phyloP scores from a whole-genome alignment of 2,113 vertebrate genomes.

The Pseudorectes ferrugineus region DNA sequence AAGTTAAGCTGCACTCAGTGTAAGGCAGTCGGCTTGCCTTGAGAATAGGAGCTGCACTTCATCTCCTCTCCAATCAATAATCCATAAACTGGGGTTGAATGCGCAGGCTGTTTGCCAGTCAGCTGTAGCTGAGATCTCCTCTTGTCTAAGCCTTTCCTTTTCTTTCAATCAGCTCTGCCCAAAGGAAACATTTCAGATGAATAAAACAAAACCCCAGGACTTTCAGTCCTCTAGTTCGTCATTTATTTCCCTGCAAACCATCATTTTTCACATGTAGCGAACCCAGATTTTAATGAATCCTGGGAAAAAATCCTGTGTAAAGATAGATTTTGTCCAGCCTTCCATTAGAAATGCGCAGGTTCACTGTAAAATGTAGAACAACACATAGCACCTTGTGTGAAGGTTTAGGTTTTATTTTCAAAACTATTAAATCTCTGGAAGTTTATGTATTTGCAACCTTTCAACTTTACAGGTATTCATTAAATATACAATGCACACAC shows the following conservation, averaged over 20 bases:
- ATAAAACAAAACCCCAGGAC: not conserved
- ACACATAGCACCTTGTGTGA: rapidly evolving
- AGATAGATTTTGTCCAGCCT: not conserved
- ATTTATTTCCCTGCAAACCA: not conserved
- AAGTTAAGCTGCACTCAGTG: constrained; percentile 14
- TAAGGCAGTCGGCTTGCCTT: constrained; percentile 22
- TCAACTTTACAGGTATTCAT: not conserved
- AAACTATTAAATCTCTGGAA: not conserved
- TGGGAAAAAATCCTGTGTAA: not conserved
- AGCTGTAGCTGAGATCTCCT: not conserved
- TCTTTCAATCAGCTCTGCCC: not conserved
- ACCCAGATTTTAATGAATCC: not conserved
- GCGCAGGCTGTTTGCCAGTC: constrained; percentile 31
- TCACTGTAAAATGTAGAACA: not conserved
- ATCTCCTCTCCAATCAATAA: constrained; percentile 62
- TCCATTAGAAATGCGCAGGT: rapidly evolving
- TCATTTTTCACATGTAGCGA: rapidly evolving
- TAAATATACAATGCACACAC: not conserved
- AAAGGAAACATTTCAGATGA: not conserved
- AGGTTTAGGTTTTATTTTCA: not conserved
- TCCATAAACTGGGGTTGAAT: constrained; percentile 47
- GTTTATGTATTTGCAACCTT: not conserved
- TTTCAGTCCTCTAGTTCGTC: not conserved
- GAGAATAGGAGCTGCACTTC: constrained; percentile 30
- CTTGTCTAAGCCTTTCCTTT: not conserved